Percentiles rank a stretch among this genome's conserved stretches.
These are phyloP conservation scores for Paratilapia polleni DNA, from an alignment of 2,113 vertebrate genomes.

Conservation along the genomic window DNA sequence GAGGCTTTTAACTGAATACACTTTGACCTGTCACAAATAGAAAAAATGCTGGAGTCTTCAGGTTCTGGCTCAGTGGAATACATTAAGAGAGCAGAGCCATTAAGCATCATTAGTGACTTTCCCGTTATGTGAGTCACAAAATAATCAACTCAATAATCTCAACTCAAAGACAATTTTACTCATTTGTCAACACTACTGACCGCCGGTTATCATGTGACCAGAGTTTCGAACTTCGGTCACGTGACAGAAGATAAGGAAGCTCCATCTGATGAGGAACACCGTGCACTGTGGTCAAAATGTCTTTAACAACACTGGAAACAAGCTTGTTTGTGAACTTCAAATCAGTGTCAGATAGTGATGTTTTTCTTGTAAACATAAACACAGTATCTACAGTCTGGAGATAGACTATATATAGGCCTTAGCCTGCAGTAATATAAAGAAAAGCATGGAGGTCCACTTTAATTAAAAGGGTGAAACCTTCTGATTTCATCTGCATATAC, in stretches of 20 bases:
- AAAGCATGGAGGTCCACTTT: not conserved
- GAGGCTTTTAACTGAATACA: not conserved
- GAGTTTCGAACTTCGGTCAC: slow-evolving; percentile 11
- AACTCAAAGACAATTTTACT: not conserved
- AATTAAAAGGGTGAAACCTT: not conserved
- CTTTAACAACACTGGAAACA: not conserved
- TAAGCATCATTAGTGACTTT: not conserved
- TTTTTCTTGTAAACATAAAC: not conserved
- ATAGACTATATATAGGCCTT: not conserved
- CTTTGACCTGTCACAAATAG: not conserved
- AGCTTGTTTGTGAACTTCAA: not conserved
- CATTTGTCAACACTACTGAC: not conserved
- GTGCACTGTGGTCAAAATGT: not conserved
- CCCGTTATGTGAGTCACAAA: not conserved
- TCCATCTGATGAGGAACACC: not conserved
- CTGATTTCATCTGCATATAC: not conserved
- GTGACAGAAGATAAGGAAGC: slow-evolving; percentile 12
- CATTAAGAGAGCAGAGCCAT: not conserved
- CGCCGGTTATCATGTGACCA: not conserved
- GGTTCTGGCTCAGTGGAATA: not conserved
- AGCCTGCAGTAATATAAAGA: not conserved
- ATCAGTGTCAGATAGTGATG: not conserved
- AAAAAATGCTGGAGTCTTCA: not conserved
- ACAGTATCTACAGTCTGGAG: not conserved
- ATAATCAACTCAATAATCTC: not conserved